Base-by-base conservation (phyloP, 2,888 invertebrate genomes). In the Drosophila lutescens region DNA sequence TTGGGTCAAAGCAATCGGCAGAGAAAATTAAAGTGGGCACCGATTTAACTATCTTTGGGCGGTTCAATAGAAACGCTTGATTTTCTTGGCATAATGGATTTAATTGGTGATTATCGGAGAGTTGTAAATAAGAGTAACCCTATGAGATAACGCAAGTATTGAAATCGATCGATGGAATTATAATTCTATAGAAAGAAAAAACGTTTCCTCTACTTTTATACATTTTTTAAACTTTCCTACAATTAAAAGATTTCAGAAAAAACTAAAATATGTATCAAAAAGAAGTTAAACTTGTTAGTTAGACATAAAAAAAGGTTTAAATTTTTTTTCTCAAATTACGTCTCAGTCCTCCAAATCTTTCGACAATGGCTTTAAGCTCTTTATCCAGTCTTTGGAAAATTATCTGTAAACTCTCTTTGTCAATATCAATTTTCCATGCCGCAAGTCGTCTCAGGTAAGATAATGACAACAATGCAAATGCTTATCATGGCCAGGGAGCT, bases 401-500 rank as follows among this genome's bases (percentile, higher is more conserved):
- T 46, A 46, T 46, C 65, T 67, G 17, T 30, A 44, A 67, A 44
- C 54, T 36, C 44, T 15, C 32, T 67, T 54, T 65, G 67, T 65
- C 65, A 67, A 53, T 67, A 65, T 67, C 44, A 54, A 44, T 65
- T 67, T 63, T 32, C 44, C 30, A 15, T 12, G 44, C n/a, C 44
- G 23, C 32, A 34, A 36, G 17, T 46, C 17, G 46, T 23, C n/a
- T 12, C 53, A 65, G 65, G 65, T 65, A 78, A 61, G 74, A 75
- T 49, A 70, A 55, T 34, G 62, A 43, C 63, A 43, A 15, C 41
- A 57, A 51, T 51, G 72, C 72, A 75, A 53, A 46, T 56, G 67
- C 50, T 78, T 82, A 78, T 79, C 77, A 51, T 43, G 56, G 73
- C 61, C 61, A 59, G 59, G 69, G 46, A 77, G 78, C 53, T 68